A percentile compares a stretch with the other conserved stretches of the same genome.
Evolutionary conservation across 2,113 vertebrate genomes (phyloP).

Genomic region (Antechinus stuartii): DNA sequence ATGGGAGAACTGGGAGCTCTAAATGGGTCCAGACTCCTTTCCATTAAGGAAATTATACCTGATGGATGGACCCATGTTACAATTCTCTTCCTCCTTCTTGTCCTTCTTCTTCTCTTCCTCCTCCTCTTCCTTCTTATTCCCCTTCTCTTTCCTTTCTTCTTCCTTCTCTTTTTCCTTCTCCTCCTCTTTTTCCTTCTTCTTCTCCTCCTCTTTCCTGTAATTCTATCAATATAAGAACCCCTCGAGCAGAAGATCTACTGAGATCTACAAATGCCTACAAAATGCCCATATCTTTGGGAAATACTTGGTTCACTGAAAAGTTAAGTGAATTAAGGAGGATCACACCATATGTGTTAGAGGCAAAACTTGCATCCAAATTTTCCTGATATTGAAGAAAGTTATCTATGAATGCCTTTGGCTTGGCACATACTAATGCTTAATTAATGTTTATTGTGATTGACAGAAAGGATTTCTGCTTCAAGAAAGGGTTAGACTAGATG

Average conservation of each 20-base stretch:
- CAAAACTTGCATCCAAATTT: neutral
- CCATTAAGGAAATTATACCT: constrained; percentile 78
- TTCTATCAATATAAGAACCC: neutral
- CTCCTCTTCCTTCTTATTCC: too few species aligned
- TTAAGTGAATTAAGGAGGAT: neutral
- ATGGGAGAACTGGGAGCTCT: constrained; percentile 77
- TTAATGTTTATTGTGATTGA: neutral
- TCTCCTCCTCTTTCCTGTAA: neutral
- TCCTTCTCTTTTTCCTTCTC: too few species aligned
- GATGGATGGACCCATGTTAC: constrained; percentile 74
- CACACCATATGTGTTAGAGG: neutral
- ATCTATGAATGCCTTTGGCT: neutral
- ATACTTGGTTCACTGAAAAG: neutral
- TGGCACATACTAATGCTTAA: neutral
- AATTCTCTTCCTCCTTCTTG: neutral
- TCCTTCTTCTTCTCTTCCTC: neutral
- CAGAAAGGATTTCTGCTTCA: neutral
- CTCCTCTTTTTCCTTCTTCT: neutral
- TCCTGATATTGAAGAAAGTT: neutral
- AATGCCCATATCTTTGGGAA: neutral
- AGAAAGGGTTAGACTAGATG: neutral
- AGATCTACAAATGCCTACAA: neutral
- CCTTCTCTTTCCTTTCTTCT: too few species aligned
- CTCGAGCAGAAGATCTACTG: neutral
- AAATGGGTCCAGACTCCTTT: constrained; percentile 78